A percentile compares a stretch with the other conserved stretches of the same genome.
Evolutionary conservation across 1,140 invertebrate species (phyloP).

Genomic region (Latrodectus geometricus): DNA sequence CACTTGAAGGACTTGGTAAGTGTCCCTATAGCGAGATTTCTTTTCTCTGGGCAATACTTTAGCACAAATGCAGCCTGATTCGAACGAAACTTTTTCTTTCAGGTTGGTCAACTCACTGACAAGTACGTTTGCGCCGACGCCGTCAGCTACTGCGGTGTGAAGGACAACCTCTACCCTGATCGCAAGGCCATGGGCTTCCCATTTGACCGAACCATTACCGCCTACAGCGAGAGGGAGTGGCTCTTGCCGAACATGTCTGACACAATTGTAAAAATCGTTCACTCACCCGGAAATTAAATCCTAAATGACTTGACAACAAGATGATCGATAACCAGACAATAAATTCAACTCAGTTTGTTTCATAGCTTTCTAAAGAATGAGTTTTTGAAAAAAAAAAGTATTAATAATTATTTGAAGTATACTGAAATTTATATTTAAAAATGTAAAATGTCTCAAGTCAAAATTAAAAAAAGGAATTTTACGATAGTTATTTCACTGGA

Average conservation of each 20-base stretch:
- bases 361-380: too few species aligned
- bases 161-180: conserved; percentile 47
- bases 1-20: conserved; percentile 66
- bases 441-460: too few species aligned
- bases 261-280: conserved; percentile 32
- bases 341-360: too few species aligned
- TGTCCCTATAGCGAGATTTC: not conserved
- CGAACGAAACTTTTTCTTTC: not conserved
- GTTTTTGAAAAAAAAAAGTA: too few species aligned
- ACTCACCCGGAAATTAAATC: conserved; percentile 2
- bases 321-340: too few species aligned
- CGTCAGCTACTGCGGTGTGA: conserved; percentile 56
- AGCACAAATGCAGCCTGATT: not conserved
- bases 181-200: conserved; percentile 56
- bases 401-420: too few species aligned
- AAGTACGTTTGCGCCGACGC: conserved; percentile 43
- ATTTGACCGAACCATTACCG: conserved; percentile 50
- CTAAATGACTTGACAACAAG: too few species aligned
- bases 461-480: too few species aligned
- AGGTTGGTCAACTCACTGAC: conserved; percentile 47
- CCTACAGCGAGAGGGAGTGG: conserved; percentile 29
- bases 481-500: too few species aligned
- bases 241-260: conserved; percentile 45
- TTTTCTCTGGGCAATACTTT: not conserved
- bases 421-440: too few species aligned